Conservation (phyloP, 1,140 invertebrate species). For the Trachymyrmex cornetzi region DNA sequence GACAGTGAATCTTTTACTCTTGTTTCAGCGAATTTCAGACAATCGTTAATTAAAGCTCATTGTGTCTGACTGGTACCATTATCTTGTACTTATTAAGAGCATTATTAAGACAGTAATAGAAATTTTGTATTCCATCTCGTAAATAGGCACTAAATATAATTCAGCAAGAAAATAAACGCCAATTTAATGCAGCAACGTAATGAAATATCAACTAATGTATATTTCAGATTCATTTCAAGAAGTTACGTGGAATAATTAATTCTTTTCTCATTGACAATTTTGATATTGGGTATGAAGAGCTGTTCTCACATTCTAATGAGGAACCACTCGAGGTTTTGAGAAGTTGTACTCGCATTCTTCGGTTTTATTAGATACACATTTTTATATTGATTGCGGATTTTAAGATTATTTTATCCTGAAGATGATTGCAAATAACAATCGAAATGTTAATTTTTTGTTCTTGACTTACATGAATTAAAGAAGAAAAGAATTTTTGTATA, state of each 20-base stretch:
- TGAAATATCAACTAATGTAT: not conserved
- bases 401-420: no score
- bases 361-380: no score
- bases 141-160: slow-evolving; percentile 2
- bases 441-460: no score
- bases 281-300: no score
- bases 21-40: slow-evolving; percentile 29
- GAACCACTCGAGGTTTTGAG: no score
- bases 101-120: slow-evolving; percentile 5
- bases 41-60: slow-evolving; percentile 51
- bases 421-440: no score
- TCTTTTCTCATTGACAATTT: not conserved
- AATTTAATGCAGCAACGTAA: not conserved
- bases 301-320: no score
- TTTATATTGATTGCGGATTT: no score
- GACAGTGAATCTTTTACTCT: not conserved
- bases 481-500: no score
- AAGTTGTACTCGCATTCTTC: no score
- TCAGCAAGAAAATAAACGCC: not conserved
- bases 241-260: not conserved
- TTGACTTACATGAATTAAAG: no score
- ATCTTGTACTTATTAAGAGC: slow-evolving; percentile 25
- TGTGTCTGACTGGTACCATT: not conserved
- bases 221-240: not conserved
- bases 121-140: slow-evolving; percentile 9